These are phyloP conservation scores for Neofelis nebulosa DNA, from an alignment of 2,113 vertebrate species.

Conservation along the genomic window DNA sequence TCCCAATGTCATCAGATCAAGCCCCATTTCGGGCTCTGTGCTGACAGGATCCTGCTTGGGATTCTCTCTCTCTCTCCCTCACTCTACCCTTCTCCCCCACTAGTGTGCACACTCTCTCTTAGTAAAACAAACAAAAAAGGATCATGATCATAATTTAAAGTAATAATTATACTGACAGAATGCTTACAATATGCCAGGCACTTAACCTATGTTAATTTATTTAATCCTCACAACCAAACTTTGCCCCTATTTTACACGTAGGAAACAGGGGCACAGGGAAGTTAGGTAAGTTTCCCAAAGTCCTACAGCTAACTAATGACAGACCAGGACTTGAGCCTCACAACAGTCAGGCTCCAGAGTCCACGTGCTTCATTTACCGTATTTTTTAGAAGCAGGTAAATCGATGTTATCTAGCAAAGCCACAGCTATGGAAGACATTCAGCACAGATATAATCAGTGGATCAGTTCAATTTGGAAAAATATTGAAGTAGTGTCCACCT, in stretches of 20 bases:
- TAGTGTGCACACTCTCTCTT: too few species aligned
- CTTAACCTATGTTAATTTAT: neutral
- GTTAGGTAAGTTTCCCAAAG: neutral
- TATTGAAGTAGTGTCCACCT: neutral
- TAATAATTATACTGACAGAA: neutral
- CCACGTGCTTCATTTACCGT: neutral
- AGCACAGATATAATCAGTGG: neutral
- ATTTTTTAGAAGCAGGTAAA: neutral
- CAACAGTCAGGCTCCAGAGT: neutral
- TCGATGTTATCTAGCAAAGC: neutral
- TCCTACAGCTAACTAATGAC: neutral
- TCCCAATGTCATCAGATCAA: too few species aligned
- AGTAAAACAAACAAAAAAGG: too few species aligned
- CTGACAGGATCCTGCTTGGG: too few species aligned
- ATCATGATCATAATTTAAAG: neutral
- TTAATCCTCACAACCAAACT: neutral
- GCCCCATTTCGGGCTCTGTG: too few species aligned
- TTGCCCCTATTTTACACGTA: neutral
- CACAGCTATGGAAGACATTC: neutral
- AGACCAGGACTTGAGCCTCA: neutral
- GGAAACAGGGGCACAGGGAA: neutral
- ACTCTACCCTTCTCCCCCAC: too few species aligned
- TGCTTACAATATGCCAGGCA: neutral
- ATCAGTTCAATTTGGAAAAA: neutral
- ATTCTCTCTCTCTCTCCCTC: too few species aligned